Conservation (phyloP, 2,888 invertebrate species). For the Eupithecia exiguata region DNA sequence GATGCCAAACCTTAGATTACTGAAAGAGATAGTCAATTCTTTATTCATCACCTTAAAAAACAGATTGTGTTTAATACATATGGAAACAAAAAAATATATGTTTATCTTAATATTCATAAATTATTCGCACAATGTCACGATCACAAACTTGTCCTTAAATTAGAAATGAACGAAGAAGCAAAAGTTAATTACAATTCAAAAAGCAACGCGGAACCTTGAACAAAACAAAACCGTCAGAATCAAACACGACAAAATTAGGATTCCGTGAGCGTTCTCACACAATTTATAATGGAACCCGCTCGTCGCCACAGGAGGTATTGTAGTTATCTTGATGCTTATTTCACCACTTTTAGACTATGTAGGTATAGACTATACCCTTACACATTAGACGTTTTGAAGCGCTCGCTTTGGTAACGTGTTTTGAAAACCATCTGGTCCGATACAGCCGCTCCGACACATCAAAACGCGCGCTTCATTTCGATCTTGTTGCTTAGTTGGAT, state of each 20-base stretch:
- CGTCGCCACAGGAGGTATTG: constrained; percentile 12
- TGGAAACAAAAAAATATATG: too few relatives aligned
- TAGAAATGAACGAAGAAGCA: background rate
- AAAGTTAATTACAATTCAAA: constrained; percentile 14
- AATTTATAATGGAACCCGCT: constrained; percentile 51
- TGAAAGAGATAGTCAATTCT: too few relatives aligned
- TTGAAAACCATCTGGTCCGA: too few relatives aligned
- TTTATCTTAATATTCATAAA: too few relatives aligned
- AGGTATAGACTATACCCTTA: background rate
- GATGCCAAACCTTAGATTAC: too few relatives aligned
- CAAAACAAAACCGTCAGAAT: constrained; percentile 19
- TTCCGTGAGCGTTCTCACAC: constrained; percentile 48
- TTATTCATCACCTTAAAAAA: too few relatives aligned
- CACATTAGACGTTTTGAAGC: too few relatives aligned
- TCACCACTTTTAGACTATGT: background rate
- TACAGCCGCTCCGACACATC: too few relatives aligned
- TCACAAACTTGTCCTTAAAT: background rate
- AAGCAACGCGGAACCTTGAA: constrained; percentile 11
- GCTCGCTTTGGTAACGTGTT: background rate
- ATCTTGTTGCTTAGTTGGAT: too few relatives aligned
- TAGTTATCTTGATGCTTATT: background rate
- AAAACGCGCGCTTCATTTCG: too few relatives aligned
- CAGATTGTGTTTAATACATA: too few relatives aligned
- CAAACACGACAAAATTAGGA: constrained; percentile 45
- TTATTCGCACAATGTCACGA: background rate